Conservation (phyloP, 2,888 invertebrate species). For the Eristalis arbustorum region DNA sequence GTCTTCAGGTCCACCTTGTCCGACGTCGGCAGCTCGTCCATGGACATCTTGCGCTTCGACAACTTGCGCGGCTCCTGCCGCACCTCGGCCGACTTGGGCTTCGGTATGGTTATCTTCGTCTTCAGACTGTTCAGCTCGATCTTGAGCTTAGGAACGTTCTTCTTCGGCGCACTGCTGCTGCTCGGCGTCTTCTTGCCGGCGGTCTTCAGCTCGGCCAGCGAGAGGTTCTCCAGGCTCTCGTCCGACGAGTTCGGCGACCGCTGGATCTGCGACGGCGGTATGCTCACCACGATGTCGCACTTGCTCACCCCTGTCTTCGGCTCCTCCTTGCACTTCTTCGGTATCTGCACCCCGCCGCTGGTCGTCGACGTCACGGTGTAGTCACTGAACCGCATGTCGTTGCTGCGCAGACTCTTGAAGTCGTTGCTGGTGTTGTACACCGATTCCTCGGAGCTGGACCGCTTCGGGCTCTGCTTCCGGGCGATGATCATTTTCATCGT, state of each 20-base stretch:
- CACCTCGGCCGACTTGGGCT: conserved; percentile 75
- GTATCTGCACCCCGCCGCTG: conserved; percentile 37
- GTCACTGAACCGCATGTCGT: conserved; percentile 78
- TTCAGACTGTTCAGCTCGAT: conserved; percentile 77
- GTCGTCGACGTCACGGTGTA: conserved; percentile 73
- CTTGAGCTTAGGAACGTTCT: conserved; percentile 77
- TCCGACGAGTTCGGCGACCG: conserved; percentile 74
- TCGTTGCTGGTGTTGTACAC: conserved; percentile 73
- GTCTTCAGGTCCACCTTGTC: conserved; percentile 77
- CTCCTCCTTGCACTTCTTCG: conserved; percentile 61
- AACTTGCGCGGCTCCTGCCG: conserved; percentile 71
- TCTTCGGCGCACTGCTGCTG: conserved; percentile 56
- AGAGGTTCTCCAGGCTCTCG: conserved; percentile 76
- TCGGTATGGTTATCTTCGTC: conserved; percentile 74
- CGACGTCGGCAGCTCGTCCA: conserved; percentile 72
- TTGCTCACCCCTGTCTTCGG: conserved; percentile 71
- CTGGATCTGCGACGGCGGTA: conserved; percentile 77
- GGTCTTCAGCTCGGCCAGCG: conserved; percentile 76
- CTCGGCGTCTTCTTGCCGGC: conserved; percentile 74
- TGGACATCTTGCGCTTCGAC: conserved; percentile 73
- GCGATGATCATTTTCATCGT: conserved; percentile 75
- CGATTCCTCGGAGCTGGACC: conserved; percentile 63
- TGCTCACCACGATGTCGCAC: conserved; percentile 78
- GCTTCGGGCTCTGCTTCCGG: conserved; percentile 73
- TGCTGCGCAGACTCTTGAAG: conserved; percentile 79